Conservation (phyloP, 2,113 vertebrate genomes). For the Pachycephala philippinensis region DNA sequence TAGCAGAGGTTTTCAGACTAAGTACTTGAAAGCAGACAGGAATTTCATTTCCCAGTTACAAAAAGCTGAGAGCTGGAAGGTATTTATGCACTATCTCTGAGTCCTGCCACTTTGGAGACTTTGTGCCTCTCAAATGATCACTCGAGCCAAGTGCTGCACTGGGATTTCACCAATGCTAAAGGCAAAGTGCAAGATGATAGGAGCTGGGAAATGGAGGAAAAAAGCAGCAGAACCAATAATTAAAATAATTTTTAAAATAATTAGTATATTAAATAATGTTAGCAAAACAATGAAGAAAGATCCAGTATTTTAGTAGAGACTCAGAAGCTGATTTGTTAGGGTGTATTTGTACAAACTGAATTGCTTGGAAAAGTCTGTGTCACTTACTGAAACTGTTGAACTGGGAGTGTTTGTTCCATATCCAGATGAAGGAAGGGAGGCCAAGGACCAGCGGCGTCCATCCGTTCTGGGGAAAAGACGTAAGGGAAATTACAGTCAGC, state of each 20-base stretch:
- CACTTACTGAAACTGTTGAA: conserved; percentile 95
- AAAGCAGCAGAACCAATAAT: conserved; percentile 52
- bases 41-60: not conserved
- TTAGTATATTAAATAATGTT: conserved; percentile 47
- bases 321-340: conserved; percentile 58
- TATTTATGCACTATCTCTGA: not conserved
- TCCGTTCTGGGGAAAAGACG: conserved; percentile 80
- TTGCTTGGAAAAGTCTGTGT: not conserved
- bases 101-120: not conserved
- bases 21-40: not conserved
- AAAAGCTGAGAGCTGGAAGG: not conserved
- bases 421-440: conserved; percentile 93
- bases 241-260: conserved; percentile 1
- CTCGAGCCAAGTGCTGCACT: not conserved
- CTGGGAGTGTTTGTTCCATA: conserved; percentile 98
- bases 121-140: not conserved
- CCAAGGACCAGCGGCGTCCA: conserved; percentile 95
- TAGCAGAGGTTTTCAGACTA: not conserved
- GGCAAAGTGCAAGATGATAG: conserved; percentile 50
- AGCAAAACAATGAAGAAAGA: conserved; percentile 44
- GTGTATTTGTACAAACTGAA: conserved; percentile 17
- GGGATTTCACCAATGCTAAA: conserved; percentile 27
- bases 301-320: conserved; percentile 47
- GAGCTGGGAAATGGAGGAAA: conserved; percentile 40
- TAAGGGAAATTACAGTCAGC: not conserved